Evolutionary conservation across 2,888 invertebrate genomes (phyloP).

Genomic region (Leptopterna dolabrata): DNA sequence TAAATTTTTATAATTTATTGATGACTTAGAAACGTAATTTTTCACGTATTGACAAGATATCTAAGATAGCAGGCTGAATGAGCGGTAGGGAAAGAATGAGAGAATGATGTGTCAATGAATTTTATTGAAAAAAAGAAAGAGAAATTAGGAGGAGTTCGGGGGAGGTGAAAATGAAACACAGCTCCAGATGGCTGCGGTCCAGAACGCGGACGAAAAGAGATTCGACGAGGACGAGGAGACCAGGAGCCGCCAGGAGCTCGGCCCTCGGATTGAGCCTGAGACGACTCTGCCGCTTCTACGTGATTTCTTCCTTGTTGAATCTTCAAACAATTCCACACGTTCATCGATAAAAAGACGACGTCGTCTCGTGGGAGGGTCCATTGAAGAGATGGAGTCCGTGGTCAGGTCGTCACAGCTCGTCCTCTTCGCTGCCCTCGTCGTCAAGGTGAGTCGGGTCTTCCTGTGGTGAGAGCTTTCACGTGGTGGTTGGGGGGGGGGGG

Average conservation of each 20-base stretch:
- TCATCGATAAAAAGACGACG: constrained; percentile 1
- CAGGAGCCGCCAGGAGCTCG: constrained; percentile 25
- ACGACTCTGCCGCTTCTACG: too few species aligned
- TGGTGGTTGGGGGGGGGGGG: too few species aligned
- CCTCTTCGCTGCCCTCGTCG: background rate
- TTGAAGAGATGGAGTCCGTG: constrained; percentile 15
- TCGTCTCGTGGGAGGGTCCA: background rate
- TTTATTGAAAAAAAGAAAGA: too few species aligned
- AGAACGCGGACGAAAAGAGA: constrained; percentile 33
- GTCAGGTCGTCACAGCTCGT: background rate
- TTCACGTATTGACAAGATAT: too few species aligned
- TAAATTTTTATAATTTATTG: too few species aligned
- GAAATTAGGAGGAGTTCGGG: too few species aligned
- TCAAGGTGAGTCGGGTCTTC: constrained; percentile 4
- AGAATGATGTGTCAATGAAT: too few species aligned
- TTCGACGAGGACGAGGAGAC: constrained; percentile 6
- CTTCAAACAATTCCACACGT: background rate
- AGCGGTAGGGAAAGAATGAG: too few species aligned
- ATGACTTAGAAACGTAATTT: too few species aligned
- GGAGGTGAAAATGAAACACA: background rate
- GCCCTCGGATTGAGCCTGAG: background rate
- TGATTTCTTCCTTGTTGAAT: background rate
- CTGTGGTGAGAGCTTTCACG: too few species aligned
- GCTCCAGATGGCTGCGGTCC: constrained; percentile 16
- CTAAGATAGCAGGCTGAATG: too few species aligned